phyloP scores from a whole-genome alignment of 2,888 invertebrate genomes.

The Seladonia tumulorum region DNA sequence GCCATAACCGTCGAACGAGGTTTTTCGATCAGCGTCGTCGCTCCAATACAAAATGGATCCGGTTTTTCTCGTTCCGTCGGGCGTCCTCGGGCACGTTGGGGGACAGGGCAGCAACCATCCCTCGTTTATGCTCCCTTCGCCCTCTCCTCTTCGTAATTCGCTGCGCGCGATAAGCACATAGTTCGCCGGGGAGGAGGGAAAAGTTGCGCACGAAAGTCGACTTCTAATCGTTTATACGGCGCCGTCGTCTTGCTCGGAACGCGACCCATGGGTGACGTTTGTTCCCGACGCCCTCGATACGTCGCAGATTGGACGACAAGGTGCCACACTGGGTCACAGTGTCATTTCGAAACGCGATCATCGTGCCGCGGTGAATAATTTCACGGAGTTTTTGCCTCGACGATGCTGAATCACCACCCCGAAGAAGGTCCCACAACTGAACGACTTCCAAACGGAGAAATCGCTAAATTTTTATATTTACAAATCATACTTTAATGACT shows the following conservation, averaged over 20 bases:
- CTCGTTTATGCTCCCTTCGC: conserved; percentile 38
- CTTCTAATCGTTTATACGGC: conserved; percentile 46
- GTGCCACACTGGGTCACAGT: neutral
- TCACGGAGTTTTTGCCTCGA: neutral
- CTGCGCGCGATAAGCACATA: conserved; percentile 56
- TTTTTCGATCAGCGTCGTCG: conserved; percentile 9
- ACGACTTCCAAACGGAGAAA: neutral
- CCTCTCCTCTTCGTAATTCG: conserved; percentile 42
- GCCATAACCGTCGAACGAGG: neutral
- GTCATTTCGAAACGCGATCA: neutral
- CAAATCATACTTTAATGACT: no score
- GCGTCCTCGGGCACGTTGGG: conserved; percentile 23
- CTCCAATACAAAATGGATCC: conserved; percentile 2
- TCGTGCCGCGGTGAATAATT: neutral
- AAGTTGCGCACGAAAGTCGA: conserved; percentile 38
- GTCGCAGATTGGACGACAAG: conserved; percentile 33
- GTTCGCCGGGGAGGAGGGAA: conserved; percentile 23
- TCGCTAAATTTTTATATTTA: no score
- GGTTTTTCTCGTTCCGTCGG: conserved; percentile 16
- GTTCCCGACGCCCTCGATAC: conserved; percentile 20
- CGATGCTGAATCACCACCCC: neutral
- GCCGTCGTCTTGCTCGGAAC: conserved; percentile 38
- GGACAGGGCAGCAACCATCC: conserved; percentile 23
- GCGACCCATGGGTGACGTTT: conserved; percentile 56
- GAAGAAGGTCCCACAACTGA: neutral